These are phyloP conservation scores for Coelopa frigida DNA, from an alignment of 1,140 invertebrate genomes.

Conservation along the genomic window DNA sequence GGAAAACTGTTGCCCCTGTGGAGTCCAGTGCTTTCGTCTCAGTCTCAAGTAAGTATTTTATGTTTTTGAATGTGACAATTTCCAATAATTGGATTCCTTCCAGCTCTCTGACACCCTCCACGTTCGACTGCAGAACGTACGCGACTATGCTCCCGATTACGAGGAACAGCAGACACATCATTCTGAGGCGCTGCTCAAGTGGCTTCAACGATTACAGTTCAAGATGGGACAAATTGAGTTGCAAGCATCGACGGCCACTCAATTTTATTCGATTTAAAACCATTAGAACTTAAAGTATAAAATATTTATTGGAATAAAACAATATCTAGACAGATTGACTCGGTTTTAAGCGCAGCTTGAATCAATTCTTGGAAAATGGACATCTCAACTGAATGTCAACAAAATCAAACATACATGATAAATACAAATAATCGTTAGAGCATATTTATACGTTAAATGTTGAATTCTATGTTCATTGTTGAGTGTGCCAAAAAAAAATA, in stretches of 20 bases:
- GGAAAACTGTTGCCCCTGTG: conserved; percentile 78
- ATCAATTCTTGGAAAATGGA: too few species aligned
- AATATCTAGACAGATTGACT: not conserved
- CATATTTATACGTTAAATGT: too few species aligned
- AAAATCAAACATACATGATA: too few species aligned
- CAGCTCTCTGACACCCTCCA: conserved; percentile 86
- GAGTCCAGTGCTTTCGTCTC: conserved; percentile 86
- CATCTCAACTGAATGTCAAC: too few species aligned
- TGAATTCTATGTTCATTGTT: too few species aligned
- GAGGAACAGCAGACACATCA: conserved; percentile 35
- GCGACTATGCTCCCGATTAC: conserved; percentile 62
- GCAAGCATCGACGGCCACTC: conserved; percentile 74
- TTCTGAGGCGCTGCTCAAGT: conserved; percentile 58
- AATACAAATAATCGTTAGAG: too few species aligned
- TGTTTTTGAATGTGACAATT: not conserved
- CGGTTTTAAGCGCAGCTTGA: too few species aligned
- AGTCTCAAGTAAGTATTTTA: conserved; percentile 43
- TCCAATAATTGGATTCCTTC: not conserved
- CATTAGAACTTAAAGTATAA: conserved; percentile 1
- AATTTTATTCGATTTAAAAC: conserved; percentile 43
- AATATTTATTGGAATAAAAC: not conserved
- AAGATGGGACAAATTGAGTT: conserved; percentile 97
- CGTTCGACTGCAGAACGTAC: conserved; percentile 80
- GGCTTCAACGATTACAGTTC: conserved; percentile 90
- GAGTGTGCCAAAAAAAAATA: too few species aligned